Conservation (phyloP, 1,140 invertebrate species). For the Caerostris darwini region DNA sequence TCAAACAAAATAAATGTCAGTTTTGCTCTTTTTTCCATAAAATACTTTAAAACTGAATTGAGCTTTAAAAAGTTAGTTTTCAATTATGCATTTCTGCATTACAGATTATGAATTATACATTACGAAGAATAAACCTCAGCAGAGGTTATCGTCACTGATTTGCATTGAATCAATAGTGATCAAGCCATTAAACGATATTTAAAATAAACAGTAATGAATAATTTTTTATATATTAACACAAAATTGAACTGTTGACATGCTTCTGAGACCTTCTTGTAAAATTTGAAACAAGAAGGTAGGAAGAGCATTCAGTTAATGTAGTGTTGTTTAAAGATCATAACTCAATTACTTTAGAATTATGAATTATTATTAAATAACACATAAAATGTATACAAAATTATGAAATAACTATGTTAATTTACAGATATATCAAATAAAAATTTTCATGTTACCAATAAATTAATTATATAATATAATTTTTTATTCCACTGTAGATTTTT, state of each 20-base stretch:
- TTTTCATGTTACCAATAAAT: neutral
- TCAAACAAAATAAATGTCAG: too few species aligned
- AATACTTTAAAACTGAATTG: too few species aligned
- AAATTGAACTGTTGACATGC: neutral
- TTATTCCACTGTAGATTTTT: too few species aligned
- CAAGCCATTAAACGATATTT: neutral
- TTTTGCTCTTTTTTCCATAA: too few species aligned
- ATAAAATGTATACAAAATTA: neutral
- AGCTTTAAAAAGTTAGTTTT: too few species aligned
- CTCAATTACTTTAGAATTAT: conserved; percentile 12
- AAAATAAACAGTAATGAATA: neutral
- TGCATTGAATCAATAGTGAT: neutral
- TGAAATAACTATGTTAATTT: neutral
- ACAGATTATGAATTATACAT: too few species aligned
- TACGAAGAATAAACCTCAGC: too few species aligned
- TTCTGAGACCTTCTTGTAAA: conserved; percentile 27
- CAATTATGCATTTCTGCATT: too few species aligned
- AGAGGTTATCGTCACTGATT: neutral
- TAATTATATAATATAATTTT: neutral
- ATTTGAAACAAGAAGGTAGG: conserved; percentile 13
- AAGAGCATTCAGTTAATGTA: conserved; percentile 29
- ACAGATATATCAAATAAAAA: neutral
- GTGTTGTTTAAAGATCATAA: conserved; percentile 7
- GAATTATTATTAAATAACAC: neutral
- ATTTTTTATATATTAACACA: neutral